Base-by-base conservation (phyloP, 37 sponge, comb jelly and placozoan genomes). In the Eunapius fragilis region DNA sequence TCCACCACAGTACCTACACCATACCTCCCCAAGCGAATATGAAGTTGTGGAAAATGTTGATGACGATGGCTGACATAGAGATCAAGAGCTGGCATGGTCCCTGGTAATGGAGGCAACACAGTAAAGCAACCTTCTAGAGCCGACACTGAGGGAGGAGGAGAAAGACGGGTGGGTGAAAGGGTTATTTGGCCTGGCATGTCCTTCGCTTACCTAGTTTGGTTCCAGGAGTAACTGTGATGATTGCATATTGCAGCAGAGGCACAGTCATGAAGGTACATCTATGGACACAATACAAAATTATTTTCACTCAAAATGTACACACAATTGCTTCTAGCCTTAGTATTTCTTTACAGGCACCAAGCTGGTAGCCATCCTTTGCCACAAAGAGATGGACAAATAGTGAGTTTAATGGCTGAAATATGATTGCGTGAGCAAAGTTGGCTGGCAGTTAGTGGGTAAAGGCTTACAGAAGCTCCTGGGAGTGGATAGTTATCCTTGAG, bases 351-450 rank as follows among this genome's bases (percentile, higher is more conserved):
- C 76, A 76, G 11, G 92, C 94, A 31, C 89, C 90, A 32, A 84
- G 81, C 6, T 78, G 70, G 82, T 83, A 91, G 0, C 72, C 92
- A 68, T 92, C 96, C 31, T 89, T 93, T 24, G 91, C 92, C 37
- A 93, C 94, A 87, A 99, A 95, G 32, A 96, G 79, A 74, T 88
- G 89, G 31, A 96, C 81, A 68, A 97, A 99, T 25, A 99, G 86
- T 27, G 89, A 86, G 81, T 96, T 99, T 48, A 97, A 35, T 24
- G 98, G 94, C 96, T 98, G 89, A 50, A 85, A 70, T 72, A n/a
- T 11, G 45, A 37, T 32, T 26, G 9, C 0, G 77, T 36, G 27
- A 48, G 31, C 7, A 2, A 68, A 67, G 30, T 67, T 11, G 35
- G n/a, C 37, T 35, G 28, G 31, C 28, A 75, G 27, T 31, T 47